phyloP scores from a whole-genome alignment of 1,140 invertebrate genomes.

The Hetaerina americana region DNA sequence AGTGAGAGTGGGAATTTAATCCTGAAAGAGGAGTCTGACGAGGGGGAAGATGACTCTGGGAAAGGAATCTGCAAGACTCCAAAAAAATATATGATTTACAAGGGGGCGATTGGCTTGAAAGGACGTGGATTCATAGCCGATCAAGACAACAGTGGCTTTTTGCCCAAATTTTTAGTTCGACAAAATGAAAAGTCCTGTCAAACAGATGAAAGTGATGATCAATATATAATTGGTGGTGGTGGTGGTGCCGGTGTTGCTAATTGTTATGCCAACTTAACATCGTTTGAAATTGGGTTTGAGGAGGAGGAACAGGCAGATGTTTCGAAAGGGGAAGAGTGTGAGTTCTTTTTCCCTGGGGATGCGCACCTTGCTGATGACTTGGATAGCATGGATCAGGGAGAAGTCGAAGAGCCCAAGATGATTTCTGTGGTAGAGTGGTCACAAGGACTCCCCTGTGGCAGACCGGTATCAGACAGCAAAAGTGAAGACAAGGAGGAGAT shows the following conservation, averaged over 20 bases:
- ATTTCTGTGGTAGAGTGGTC: no score
- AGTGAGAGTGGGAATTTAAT: conserved; percentile 27
- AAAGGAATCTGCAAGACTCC: conserved; percentile 17
- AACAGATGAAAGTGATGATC: conserved; percentile 30
- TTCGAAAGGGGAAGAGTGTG: conserved; percentile 12
- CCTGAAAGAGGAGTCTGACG: conserved; percentile 19
- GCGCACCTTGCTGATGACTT: conserved; percentile 14
- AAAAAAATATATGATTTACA: conserved; percentile 38
- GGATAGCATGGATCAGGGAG: not conserved
- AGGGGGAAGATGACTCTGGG: conserved; percentile 28
- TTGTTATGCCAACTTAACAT: conserved; percentile 10
- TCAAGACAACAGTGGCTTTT: conserved; percentile 21
- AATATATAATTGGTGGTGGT: not conserved
- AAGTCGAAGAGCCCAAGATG: not conserved
- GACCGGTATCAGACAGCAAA: no score
- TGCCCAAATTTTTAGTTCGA: conserved; percentile 37
- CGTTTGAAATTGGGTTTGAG: no score
- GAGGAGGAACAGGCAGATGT: conserved; percentile 21
- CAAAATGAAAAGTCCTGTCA: conserved; percentile 43
- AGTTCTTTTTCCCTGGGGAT: conserved; percentile 19
- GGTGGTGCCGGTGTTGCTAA: not conserved
- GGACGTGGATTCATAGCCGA: not conserved
- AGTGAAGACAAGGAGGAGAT: no score
- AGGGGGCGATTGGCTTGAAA: conserved; percentile 21
- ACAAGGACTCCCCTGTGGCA: no score